A percentile compares a stretch with the other conserved stretches of the same genome.
phyloP scores from a whole-genome alignment of 2,113 vertebrate species.

The Melanostigma gelatinosum region DNA sequence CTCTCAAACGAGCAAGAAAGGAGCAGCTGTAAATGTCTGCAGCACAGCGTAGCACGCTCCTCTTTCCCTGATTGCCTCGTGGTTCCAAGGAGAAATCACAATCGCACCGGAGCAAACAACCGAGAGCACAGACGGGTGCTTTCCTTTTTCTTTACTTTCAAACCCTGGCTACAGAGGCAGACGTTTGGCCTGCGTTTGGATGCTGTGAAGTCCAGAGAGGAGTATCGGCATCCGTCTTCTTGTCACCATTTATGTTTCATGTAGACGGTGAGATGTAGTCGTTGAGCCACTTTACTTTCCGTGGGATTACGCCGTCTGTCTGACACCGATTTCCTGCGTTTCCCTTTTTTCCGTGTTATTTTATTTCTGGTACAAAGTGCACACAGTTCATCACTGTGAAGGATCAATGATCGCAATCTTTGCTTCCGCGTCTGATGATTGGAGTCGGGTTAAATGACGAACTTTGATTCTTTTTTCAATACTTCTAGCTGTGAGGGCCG shows the following conservation, averaged over 20 bases:
- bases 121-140: conserved; percentile 5
- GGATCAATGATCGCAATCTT: conserved; percentile 1
- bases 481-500: background rate
- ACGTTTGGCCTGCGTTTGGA: conserved; percentile 9
- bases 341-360: background rate
- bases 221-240: conserved; percentile 16
- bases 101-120: conserved; percentile 17
- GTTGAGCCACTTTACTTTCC: background rate
- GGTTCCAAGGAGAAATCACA: conserved; percentile 54
- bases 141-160: background rate
- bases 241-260: conserved; percentile 9
- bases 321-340: background rate
- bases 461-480: background rate
- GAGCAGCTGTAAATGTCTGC: conserved; percentile 55
- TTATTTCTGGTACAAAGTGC: background rate
- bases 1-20: conserved; percentile 55
- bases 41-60: conserved; percentile 21
- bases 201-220: conserved; percentile 13
- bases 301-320: background rate
- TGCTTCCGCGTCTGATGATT: background rate
- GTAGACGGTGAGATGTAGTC: conserved; percentile 1
- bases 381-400: background rate
- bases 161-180: background rate
- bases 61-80: conserved; percentile 37
- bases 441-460: background rate